These are phyloP conservation scores for Drosophila nr. perissopoda DNA, from an alignment of 2,888 invertebrate genomes.

Conservation along the genomic window DNA sequence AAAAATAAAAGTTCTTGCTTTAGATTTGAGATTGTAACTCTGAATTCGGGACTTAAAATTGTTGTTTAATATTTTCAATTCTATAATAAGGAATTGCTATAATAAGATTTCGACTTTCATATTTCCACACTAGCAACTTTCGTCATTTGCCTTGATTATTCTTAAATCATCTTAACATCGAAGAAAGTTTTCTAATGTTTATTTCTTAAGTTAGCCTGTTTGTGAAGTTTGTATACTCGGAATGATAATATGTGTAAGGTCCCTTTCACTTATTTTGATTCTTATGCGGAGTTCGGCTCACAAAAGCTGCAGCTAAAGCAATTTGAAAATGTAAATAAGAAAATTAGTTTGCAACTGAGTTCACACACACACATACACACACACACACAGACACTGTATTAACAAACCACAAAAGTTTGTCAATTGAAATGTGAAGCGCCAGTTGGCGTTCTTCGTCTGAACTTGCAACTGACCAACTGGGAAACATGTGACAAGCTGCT, in stretches of 20 bases:
- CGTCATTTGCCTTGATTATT: background rate
- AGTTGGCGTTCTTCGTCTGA: slow-evolving; percentile 9
- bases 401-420: slow-evolving; percentile 42
- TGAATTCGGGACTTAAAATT: background rate
- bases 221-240: background rate
- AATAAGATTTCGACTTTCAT: background rate
- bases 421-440: slow-evolving; percentile 29
- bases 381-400: slow-evolving; percentile 12
- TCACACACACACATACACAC: slow-evolving; percentile 25
- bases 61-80: background rate
- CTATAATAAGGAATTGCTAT: background rate
- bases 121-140: background rate
- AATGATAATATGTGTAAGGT: background rate
- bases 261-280: background rate
- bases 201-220: background rate
- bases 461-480: slow-evolving; percentile 20
- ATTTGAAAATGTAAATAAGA: slow-evolving; percentile 71
- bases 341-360: slow-evolving; percentile 58
- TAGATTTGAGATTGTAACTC: background rate
- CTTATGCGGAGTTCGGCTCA: slow-evolving; percentile 4
- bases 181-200: background rate
- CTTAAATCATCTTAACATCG: background rate
- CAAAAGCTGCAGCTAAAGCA: slow-evolving; percentile 38
- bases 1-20: background rate
- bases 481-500: slow-evolving; percentile 49